A percentile compares a stretch with the other conserved stretches of the same genome.
These are phyloP conservation scores for Spialia ferax DNA, from an alignment of 2,888 invertebrate species.

Conservation along the genomic window DNA sequence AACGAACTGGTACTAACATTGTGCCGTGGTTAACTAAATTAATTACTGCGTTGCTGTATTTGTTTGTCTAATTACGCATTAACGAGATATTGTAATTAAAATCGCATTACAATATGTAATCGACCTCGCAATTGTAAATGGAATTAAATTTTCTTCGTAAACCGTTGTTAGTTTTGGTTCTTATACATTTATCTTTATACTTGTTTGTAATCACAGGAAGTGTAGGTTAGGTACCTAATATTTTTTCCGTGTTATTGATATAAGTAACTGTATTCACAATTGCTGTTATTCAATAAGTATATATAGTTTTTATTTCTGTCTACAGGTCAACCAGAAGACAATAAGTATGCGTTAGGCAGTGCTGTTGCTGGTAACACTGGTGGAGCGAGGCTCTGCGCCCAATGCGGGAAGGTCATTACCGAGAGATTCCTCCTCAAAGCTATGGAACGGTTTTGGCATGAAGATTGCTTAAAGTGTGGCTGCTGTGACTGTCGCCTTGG, in stretches of 20 bases:
- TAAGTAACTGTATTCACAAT: no score
- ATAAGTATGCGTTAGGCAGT: constrained; percentile 72
- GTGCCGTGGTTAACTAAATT: constrained; percentile 59
- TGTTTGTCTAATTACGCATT: constrained; percentile 44
- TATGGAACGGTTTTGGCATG: constrained; percentile 97
- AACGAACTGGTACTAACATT: constrained; percentile 59
- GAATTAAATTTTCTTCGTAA: not conserved
- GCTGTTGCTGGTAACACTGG: constrained; percentile 67
- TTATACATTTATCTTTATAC: not conserved
- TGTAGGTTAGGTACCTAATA: no score
- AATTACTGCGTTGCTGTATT: constrained; percentile 49
- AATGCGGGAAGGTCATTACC: constrained; percentile 94
- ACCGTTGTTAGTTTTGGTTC: not conserved
- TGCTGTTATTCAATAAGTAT: not conserved
- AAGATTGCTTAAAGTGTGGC: constrained; percentile 96
- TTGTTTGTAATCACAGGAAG: not conserved
- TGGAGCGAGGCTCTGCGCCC: constrained; percentile 90
- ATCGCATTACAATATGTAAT: constrained; percentile 32
- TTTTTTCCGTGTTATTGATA: no score
- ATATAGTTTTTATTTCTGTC: not conserved
- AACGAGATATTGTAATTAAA: constrained; percentile 46
- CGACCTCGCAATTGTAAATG: constrained; percentile 23
- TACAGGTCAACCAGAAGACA: constrained; percentile 80
- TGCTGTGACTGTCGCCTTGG: constrained; percentile 98
- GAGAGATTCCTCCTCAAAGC: constrained; percentile 94